Evolutionary conservation across 2,797 vertebrate genomes (phyloP), one percentile per base, ranked within the genome.

Genomic region (Megalops cyprinoides): DNA sequence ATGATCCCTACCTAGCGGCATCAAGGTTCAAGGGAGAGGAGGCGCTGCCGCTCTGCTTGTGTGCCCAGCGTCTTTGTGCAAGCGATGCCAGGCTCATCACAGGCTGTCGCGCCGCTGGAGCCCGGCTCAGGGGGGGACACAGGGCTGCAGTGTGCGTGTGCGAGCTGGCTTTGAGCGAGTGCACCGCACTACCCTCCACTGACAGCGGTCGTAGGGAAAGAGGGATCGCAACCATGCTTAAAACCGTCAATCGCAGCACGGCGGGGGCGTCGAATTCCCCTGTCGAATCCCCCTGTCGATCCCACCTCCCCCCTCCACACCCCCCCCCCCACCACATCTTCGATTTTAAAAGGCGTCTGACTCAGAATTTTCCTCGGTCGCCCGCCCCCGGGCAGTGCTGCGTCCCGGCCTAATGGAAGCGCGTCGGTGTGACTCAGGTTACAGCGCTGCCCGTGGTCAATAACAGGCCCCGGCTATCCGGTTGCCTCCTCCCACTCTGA

Each of bases 61-160:
- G 39, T 42, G 39, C 51, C 67, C 67, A 39, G 23, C 60, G 58
- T 25, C 31, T 23, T 58, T 42, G 71, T 81, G 48, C 65, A 79
- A 31, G 51, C 48, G 15, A 39, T 58, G 53, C 76, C 49, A 39
- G 37, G n/a, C 10, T 44, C 18, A 12, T 37, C 31, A 15, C 60
- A 62, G 34, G 31, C 67, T 42, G 37, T 44, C 34, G 18, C 23
- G 37, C 4, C 23, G 10, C 20, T 42, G 18, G 18, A 10, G 37
- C 18, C 9, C 4, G 9, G 39, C 12, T 46, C 34, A 44, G 42
- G 34, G 42, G 55, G 3, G 56, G 53, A 46, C n/a, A n/a, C n/a
- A n/a, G n/a, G n/a, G n/a, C n/a, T n/a, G n/a, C n/a, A n/a, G n/a
- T n/a, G n/a, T n/a, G n/a, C n/a, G n/a, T n/a, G n/a, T n/a, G n/a